These are phyloP conservation scores for Hypena proboscidalis DNA, from an alignment of 2,888 invertebrate species.

Conservation along the genomic window DNA sequence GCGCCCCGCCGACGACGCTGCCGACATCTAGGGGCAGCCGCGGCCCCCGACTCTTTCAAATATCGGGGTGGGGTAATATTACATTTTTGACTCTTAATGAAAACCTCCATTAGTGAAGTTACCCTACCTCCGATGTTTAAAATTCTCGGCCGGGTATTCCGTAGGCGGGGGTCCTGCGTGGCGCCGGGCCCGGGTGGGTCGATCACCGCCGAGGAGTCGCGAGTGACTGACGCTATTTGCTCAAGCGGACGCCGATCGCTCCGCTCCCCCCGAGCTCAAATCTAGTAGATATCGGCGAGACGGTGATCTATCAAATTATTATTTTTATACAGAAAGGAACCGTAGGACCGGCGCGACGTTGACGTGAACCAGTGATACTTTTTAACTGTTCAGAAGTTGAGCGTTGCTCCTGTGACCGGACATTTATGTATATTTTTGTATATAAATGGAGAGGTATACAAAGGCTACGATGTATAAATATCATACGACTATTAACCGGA, in stretches of 20 bases:
- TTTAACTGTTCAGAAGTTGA: constrained; percentile 49
- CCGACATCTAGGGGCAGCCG: constrained; percentile 39
- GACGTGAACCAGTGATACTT: constrained; percentile 56
- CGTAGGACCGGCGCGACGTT: constrained; percentile 44
- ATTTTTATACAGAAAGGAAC: constrained; percentile 68
- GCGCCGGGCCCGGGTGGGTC: constrained; percentile 1
- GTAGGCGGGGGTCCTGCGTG: too few relatives aligned
- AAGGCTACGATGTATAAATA: constrained; percentile 75
- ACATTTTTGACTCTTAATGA: too few relatives aligned
- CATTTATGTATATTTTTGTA: constrained; percentile 84
- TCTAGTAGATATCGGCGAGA: constrained; percentile 43
- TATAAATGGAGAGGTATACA: constrained; percentile 76
- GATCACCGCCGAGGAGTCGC: constrained; percentile 18
- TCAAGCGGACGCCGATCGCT: constrained; percentile 51
- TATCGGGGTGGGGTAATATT: too few relatives aligned
- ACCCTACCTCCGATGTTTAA: too few relatives aligned
- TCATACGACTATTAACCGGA: constrained; percentile 62
- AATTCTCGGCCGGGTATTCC: too few relatives aligned
- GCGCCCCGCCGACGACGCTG: constrained; percentile 35
- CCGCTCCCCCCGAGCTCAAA: constrained; percentile 50
- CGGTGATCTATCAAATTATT: constrained; percentile 63
- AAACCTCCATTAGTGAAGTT: too few relatives aligned
- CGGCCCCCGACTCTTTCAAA: constrained; percentile 4
- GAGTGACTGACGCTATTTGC: constrained; percentile 49
- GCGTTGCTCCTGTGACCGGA: constrained; percentile 59